These are phyloP conservation scores for Atrina japonica DNA, from an alignment of 2,888 invertebrate genomes.

Conservation along the genomic window DNA sequence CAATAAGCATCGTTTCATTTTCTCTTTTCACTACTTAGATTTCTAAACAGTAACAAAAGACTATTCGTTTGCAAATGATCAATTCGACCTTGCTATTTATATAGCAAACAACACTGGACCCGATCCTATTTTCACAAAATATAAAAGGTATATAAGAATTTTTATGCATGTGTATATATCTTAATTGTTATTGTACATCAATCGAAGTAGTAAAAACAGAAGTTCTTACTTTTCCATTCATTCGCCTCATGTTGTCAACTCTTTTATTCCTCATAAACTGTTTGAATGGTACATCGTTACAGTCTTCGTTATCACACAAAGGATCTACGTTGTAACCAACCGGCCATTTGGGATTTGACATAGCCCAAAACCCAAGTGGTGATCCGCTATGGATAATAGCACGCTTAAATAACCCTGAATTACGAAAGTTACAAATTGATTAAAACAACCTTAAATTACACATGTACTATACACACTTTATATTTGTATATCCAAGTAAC, in stretches of 20 bases:
- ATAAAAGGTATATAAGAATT: too few species aligned
- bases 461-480: not conserved
- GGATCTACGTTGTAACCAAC: slow-evolving; percentile 22
- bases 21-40: too few species aligned
- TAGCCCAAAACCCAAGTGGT: slow-evolving; percentile 58
- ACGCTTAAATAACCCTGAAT: slow-evolving; percentile 49
- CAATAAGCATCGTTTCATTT: too few species aligned
- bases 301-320: not conserved
- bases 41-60: too few species aligned
- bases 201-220: too few species aligned
- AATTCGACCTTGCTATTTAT: too few species aligned
- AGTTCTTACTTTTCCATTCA: slow-evolving; percentile 24
- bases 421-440: not conserved
- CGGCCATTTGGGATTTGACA: slow-evolving; percentile 30
- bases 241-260: slow-evolving; percentile 8
- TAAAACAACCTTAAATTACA: not conserved
- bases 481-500: not conserved
- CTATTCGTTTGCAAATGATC: too few species aligned
- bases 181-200: too few species aligned
- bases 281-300: slow-evolving; percentile 7
- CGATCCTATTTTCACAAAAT: too few species aligned
- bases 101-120: too few species aligned
- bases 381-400: slow-evolving; percentile 57
- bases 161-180: too few species aligned
- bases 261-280: slow-evolving; percentile 13